Evolutionary conservation across 2,113 vertebrate genomes (phyloP).

Genomic region (Salminus brasiliensis): DNA sequence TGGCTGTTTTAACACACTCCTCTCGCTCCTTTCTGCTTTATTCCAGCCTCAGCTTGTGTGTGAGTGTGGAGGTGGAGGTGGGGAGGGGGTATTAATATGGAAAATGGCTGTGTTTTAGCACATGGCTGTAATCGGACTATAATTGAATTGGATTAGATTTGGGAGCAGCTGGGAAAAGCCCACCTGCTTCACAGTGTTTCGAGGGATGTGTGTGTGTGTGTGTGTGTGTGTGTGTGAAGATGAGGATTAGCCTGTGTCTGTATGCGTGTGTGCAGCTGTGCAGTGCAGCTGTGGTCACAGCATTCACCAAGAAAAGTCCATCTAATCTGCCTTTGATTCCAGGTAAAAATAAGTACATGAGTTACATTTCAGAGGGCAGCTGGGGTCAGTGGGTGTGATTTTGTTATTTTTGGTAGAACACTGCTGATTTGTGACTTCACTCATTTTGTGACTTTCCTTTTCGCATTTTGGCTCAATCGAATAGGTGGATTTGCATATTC

Average conservation of each 20-base stretch:
- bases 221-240: background rate
- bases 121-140: constrained; percentile 40
- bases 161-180: background rate
- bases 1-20: too few relatives aligned
- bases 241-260: background rate
- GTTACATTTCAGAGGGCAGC: background rate
- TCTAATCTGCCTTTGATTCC: background rate
- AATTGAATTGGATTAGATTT: constrained; percentile 25
- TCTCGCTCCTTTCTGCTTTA: background rate
- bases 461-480: too few relatives aligned
- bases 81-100: constrained; percentile 24
- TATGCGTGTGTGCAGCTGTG: background rate
- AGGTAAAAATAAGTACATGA: background rate
- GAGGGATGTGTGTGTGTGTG: background rate
- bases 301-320: background rate
- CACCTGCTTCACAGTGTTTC: background rate
- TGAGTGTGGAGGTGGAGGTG: background rate
- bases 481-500: too few relatives aligned
- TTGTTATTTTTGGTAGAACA: too few relatives aligned
- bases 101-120: constrained; percentile 37
- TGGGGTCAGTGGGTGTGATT: too few relatives aligned
- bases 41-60: too few relatives aligned
- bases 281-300: background rate
- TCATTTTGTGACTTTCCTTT: too few relatives aligned
- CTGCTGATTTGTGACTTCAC: too few relatives aligned